A percentile compares a stretch with the other conserved stretches of the same genome.
phyloP scores from a whole-genome alignment of 2,888 invertebrate genomes.

The Diaphora mendica region DNA sequence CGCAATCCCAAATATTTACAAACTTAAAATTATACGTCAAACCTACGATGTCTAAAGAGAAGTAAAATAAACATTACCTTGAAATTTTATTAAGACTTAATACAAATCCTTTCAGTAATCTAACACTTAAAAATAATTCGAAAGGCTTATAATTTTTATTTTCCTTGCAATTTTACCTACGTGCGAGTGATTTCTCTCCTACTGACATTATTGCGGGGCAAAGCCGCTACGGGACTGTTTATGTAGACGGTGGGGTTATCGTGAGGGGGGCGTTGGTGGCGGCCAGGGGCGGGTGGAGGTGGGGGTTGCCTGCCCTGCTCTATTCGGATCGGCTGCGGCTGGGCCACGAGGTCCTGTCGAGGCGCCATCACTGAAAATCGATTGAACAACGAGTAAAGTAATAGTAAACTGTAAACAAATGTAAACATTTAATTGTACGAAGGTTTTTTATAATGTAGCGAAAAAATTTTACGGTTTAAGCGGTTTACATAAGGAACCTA shows the following conservation, averaged over 20 bases:
- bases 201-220: constrained; percentile 55
- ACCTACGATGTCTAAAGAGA: background rate
- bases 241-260: constrained; percentile 77
- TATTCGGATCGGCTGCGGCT: constrained; percentile 65
- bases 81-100: background rate
- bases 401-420: background rate
- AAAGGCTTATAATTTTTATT: background rate
- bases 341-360: constrained; percentile 73
- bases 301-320: constrained; percentile 66
- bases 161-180: constrained; percentile 20
- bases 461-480: background rate
- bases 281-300: constrained; percentile 76
- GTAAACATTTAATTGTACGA: background rate
- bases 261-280: constrained; percentile 79
- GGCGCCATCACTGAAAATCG: constrained; percentile 74
- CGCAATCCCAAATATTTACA: background rate
- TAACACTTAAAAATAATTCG: constrained; percentile 1
- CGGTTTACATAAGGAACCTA: background rate
- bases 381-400: constrained; percentile 28
- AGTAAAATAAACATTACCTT: background rate
- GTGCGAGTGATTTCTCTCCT: constrained; percentile 52
- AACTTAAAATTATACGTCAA: background rate
- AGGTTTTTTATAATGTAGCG: background rate
- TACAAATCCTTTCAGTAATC: background rate
- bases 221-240: constrained; percentile 57